These are phyloP conservation scores for Trachelus tabidus DNA, from an alignment of 2,888 invertebrate genomes.

Conservation along the genomic window DNA sequence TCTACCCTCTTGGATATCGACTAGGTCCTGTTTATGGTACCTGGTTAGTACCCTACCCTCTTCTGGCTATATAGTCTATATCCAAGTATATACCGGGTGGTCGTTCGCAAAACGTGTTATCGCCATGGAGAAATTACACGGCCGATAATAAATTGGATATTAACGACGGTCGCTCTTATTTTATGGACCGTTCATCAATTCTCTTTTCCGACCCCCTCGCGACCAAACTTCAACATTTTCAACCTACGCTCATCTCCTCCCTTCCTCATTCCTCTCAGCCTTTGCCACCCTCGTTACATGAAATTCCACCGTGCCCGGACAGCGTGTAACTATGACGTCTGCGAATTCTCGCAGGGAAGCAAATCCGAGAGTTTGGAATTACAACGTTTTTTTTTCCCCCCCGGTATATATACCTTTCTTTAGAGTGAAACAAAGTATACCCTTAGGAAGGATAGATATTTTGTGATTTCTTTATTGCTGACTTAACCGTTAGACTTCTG, in stretches of 20 bases:
- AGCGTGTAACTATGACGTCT: background rate
- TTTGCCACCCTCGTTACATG: background rate
- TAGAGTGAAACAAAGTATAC: background rate
- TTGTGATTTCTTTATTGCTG: background rate
- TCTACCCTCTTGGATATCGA: background rate
- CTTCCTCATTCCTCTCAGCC: background rate
- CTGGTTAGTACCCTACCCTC: background rate
- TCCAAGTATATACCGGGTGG: background rate
- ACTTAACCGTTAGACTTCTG: background rate
- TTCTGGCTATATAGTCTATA: background rate
- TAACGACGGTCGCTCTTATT: background rate
- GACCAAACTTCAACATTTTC: background rate
- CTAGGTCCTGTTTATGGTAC: background rate
- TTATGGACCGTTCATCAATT: background rate
- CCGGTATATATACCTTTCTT: background rate
- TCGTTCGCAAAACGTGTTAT: background rate
- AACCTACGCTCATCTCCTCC: background rate
- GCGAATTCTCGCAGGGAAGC: background rate
- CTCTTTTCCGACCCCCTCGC: background rate
- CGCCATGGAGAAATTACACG: background rate
- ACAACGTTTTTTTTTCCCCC: background rate
- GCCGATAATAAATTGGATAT: background rate
- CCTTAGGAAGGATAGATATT: background rate
- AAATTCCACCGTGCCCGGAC: background rate
- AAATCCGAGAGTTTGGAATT: background rate